These are phyloP conservation scores for Crossaster papposus DNA, from an alignment of 53 echinoderm and acorn worm genomes.

Conservation along the genomic window DNA sequence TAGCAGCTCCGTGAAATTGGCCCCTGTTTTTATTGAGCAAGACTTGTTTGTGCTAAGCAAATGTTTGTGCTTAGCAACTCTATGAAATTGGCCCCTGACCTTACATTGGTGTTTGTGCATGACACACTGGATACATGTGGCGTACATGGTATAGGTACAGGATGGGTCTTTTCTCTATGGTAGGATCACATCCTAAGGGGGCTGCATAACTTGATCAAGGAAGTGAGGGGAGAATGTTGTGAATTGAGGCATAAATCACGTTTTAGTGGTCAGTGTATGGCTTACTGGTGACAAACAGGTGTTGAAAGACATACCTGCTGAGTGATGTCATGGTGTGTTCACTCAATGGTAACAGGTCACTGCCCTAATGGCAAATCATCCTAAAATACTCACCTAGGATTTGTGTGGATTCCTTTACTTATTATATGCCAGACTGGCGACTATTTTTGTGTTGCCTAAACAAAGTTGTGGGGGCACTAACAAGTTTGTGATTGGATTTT, in stretches of 20 bases:
- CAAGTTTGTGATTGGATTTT: too few relatives aligned
- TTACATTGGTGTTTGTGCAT: too few relatives aligned
- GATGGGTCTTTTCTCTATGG: too few relatives aligned
- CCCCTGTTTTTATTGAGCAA: too few relatives aligned
- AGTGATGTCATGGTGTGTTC: conserved; percentile 55
- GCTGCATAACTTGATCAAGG: conserved; percentile 54
- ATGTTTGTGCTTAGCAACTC: too few relatives aligned
- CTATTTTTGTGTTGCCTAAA: background rate
- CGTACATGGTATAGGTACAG: too few relatives aligned
- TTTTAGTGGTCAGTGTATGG: conserved; percentile 52
- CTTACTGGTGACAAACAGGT: conserved; percentile 51
- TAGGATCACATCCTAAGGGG: conserved; percentile 17
- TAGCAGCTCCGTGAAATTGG: too few relatives aligned
- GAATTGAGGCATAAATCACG: conserved; percentile 52
- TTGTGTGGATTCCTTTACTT: background rate
- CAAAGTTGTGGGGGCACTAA: too few relatives aligned
- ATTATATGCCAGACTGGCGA: background rate
- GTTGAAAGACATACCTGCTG: conserved; percentile 58
- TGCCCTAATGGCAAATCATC: conserved; percentile 47
- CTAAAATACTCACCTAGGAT: background rate
- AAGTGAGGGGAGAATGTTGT: conserved; percentile 18
- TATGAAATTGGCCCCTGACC: too few relatives aligned
- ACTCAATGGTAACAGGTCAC: conserved; percentile 27
- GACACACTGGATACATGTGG: too few relatives aligned
- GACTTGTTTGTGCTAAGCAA: too few relatives aligned